These are phyloP conservation scores for Tapera naevia DNA, from an alignment of 2,797 vertebrate genomes.

Conservation along the genomic window DNA sequence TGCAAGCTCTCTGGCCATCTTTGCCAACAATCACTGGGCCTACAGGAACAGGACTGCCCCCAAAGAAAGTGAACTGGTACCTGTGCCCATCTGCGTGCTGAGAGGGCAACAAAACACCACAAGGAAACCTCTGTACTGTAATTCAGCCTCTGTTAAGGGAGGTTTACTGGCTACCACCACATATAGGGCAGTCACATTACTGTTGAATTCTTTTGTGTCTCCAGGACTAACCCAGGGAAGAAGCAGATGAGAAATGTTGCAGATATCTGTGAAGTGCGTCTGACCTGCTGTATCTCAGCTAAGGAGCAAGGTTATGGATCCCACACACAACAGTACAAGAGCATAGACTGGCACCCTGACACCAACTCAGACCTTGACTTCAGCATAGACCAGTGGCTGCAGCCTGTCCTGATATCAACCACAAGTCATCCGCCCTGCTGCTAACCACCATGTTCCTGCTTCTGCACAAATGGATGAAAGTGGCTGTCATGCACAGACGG, in stretches of 20 bases:
- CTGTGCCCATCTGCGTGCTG: neutral
- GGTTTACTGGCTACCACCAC: neutral
- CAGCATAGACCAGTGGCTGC: neutral
- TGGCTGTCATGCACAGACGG: accelerated
- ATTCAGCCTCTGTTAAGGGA: neutral
- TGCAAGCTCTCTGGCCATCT: neutral
- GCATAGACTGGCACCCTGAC: neutral
- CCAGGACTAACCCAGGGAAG: neutral
- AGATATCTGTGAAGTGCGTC: neutral
- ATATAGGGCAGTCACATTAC: neutral
- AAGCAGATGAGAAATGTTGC: neutral
- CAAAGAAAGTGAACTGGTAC: accelerated
- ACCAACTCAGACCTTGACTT: neutral
- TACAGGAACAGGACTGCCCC: neutral
- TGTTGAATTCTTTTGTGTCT: neutral
- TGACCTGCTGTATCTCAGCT: neutral
- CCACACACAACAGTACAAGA: neutral
- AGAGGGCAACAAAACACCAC: neutral
- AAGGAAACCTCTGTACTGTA: neutral
- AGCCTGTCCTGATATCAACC: neutral
- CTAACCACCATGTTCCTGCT: neutral
- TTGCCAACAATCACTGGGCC: neutral
- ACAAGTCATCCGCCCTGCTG: neutral
- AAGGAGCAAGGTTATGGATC: neutral
- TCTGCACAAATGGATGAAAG: neutral